Evolutionary conservation across 2,113 vertebrate species (phyloP).

Genomic region (Sinocyclocheilus rhinocerous): DNA sequence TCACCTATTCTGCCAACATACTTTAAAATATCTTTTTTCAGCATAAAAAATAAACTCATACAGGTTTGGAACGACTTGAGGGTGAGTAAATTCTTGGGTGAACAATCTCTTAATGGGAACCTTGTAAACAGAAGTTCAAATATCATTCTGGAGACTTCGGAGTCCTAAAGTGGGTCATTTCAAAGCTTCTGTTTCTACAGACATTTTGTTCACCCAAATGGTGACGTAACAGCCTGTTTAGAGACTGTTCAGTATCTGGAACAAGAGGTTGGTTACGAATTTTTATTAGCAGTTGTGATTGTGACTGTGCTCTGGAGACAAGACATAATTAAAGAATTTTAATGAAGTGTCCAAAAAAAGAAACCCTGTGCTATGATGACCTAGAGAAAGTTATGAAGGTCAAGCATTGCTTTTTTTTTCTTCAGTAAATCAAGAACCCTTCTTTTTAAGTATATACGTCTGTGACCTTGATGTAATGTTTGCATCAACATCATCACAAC

Average conservation of each 20-base stretch:
- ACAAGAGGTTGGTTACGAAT: conserved; percentile 59
- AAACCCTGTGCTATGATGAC: conserved; percentile 60
- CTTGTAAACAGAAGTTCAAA: conserved; percentile 4
- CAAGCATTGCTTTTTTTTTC: conserved; percentile 38
- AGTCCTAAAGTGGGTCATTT: neutral
- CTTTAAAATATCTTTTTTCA: too few relatives aligned
- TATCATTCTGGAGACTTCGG: neutral
- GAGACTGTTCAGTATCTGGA: conserved; percentile 64
- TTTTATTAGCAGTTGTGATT: conserved; percentile 67
- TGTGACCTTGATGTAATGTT: neutral
- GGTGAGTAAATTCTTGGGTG: too few relatives aligned
- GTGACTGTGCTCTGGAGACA: conserved; percentile 69
- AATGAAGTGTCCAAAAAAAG: conserved; percentile 81
- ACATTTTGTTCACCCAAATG: conserved; percentile 4
- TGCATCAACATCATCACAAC: neutral
- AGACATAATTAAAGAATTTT: conserved; percentile 79
- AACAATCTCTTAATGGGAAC: neutral
- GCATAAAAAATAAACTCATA: too few relatives aligned
- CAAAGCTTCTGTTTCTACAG: neutral
- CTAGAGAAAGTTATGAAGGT: conserved; percentile 73
- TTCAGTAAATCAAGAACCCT: conserved; percentile 4
- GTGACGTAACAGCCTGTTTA: conserved; percentile 20
- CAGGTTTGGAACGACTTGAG: too few relatives aligned
- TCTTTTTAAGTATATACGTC: neutral
- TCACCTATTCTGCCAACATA: too few relatives aligned